Conservation (phyloP, 2,888 invertebrate species). For the Tholera decimalis region DNA sequence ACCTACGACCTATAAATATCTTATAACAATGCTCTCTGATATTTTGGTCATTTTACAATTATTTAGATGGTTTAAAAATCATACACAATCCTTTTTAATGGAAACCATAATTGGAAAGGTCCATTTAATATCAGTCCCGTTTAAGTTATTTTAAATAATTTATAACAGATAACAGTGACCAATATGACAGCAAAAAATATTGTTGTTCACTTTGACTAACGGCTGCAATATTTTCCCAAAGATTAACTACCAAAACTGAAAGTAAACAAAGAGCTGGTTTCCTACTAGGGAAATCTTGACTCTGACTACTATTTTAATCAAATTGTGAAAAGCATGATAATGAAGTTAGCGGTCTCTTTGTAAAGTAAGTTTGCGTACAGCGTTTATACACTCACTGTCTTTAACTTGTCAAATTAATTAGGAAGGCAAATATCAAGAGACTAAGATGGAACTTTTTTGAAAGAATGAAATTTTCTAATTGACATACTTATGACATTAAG, state of each 20-base stretch:
- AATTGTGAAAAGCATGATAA: slow-evolving; percentile 55
- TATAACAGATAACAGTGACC: background rate
- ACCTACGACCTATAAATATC: too few species aligned
- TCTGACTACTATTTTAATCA: slow-evolving; percentile 56
- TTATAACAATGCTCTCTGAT: too few species aligned
- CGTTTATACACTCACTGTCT: slow-evolving; percentile 48
- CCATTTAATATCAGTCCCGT: too few species aligned
- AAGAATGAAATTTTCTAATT: background rate
- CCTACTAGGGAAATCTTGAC: slow-evolving; percentile 44
- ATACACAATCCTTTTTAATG: too few species aligned
- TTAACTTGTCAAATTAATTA: slow-evolving; percentile 57
- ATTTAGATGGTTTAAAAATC: too few species aligned
- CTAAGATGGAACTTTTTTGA: slow-evolving; percentile 16
- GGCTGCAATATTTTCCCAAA: background rate
- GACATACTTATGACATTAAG: background rate
- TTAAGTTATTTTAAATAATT: background rate
- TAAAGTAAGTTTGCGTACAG: slow-evolving; percentile 41
- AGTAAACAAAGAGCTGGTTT: slow-evolving; percentile 28
- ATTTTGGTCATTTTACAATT: too few species aligned
- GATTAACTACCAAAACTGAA: slow-evolving; percentile 17
- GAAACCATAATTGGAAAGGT: too few species aligned
- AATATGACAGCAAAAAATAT: background rate
- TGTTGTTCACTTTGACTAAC: background rate
- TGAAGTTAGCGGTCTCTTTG: slow-evolving; percentile 62
- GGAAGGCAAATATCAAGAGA: slow-evolving; percentile 22